phyloP scores from a whole-genome alignment of 2,113 vertebrate species.

The Rousettus leschenaultii region DNA sequence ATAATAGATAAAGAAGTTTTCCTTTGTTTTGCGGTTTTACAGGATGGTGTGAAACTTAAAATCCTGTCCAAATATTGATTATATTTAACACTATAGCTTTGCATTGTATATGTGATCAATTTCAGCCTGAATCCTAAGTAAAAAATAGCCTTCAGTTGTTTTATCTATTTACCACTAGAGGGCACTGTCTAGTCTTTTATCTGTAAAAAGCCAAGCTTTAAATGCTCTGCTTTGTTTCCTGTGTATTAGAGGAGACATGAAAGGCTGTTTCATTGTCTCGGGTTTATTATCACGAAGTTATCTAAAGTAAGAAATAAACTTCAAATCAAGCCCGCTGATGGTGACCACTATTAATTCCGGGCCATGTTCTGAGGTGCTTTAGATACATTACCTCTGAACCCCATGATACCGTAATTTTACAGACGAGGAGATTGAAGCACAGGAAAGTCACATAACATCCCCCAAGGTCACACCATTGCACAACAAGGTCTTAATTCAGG shows the following conservation, averaged over 20 bases:
- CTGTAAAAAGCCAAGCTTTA: not conserved
- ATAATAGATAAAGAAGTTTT: not conserved
- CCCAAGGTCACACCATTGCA: not conserved
- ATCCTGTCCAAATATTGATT: not conserved
- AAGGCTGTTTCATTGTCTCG: not conserved
- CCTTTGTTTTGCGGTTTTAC: not conserved
- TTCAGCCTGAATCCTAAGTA: not conserved
- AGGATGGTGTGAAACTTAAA: not conserved
- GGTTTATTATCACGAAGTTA: not conserved
- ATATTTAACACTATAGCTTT: not conserved
- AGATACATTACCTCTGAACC: not conserved
- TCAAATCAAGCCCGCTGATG: not conserved
- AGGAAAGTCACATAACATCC: not conserved
- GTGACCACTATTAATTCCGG: not conserved
- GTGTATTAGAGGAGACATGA: not conserved
- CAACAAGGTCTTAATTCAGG: not conserved
- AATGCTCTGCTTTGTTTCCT: not conserved
- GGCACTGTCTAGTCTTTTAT: slow-evolving; percentile 30
- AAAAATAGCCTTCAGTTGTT: not conserved
- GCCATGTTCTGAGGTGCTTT: not conserved
- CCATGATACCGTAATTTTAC: not conserved
- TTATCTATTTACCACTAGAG: slow-evolving; percentile 54
- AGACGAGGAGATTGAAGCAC: not conserved
- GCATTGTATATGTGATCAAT: not conserved
- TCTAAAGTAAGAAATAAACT: not conserved